phyloP scores from a whole-genome alignment of 2,888 invertebrate genomes.

The Muscina levida region DNA sequence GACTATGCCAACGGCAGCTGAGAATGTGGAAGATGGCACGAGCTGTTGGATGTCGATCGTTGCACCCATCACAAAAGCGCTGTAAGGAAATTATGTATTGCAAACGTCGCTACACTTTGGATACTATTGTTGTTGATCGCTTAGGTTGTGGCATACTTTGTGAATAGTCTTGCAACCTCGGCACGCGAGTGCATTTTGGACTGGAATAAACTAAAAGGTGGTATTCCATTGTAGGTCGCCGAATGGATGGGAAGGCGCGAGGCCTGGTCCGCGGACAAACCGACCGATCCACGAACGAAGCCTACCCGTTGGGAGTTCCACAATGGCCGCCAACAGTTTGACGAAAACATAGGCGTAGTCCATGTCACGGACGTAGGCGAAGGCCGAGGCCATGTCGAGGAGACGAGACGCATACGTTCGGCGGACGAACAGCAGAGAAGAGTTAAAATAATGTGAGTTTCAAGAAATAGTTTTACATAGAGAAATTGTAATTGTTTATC shows the following conservation, averaged over 20 bases:
- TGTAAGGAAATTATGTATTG: background rate
- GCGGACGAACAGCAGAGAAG: slow-evolving; percentile 77
- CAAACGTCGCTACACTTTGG: background rate
- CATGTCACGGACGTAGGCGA: slow-evolving; percentile 67
- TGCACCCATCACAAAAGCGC: no score
- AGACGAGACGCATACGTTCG: slow-evolving; percentile 73
- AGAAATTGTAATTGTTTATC: background rate
- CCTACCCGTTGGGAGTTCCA: slow-evolving; percentile 87
- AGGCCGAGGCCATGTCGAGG: slow-evolving; percentile 62
- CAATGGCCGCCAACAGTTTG: slow-evolving; percentile 82
- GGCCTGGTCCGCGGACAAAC: slow-evolving; percentile 92
- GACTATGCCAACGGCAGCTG: no score
- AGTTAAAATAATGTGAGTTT: slow-evolving; percentile 77
- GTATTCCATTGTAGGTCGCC: slow-evolving; percentile 78
- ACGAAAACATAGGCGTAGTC: slow-evolving; percentile 75
- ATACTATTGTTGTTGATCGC: slow-evolving; percentile 10
- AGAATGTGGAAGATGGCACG: no score
- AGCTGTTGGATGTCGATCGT: no score
- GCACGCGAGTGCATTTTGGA: background rate
- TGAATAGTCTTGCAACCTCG: background rate
- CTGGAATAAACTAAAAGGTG: background rate
- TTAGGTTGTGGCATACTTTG: slow-evolving; percentile 16
- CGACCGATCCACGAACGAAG: slow-evolving; percentile 83
- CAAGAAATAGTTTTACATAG: background rate
- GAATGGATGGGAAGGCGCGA: slow-evolving; percentile 89